Base-by-base conservation (phyloP, 2,888 invertebrate genomes). In the Scaptodrosophila latifasciaeformis region DNA sequence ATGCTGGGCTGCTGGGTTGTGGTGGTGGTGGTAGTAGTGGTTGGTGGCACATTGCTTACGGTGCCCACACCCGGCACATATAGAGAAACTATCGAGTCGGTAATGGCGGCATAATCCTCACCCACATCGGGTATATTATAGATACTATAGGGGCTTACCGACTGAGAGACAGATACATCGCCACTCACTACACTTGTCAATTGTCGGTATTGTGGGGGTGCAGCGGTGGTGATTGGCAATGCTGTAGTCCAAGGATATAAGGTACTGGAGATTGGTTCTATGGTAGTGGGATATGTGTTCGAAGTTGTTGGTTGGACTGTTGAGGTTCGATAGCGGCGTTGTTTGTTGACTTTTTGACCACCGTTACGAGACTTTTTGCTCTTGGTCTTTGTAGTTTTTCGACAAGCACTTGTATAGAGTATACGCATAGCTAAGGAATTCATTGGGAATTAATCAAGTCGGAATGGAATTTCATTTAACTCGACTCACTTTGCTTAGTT, bases 81-180 rank as follows among this genome's bases (percentile, higher is more conserved):
- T 0, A 74, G 17, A 10, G 71, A 74, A 10, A 71, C 30, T 18
- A 45, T 47, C 0, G 67, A 55, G 39, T 71, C 77, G 1, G 37
- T 53, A 1, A 71, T 60, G 29, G 50, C 58, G 1, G 31, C 60
- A 29, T 74, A 71, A 6, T 71, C 57, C 12, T 49, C 5, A 7
- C 62, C 77, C 46, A 71, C 51, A 67, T 77, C 60, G 31, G 57
- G 43, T 30, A 71, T 74, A n/a, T 70, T 64, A 43, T 67, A 71
- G 17, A 71, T 60, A 31, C 45, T 70, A 15, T 77, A 71, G 7
- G 77, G 51, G 12, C 64, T 35, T 1, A 60, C 35, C 1, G 71
- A 60, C 2, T 37, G 59, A 2, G 74, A 57, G 0, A 71, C 53
- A 1, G 63, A 63, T 5, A 71, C 74, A 29, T 58, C 57, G 2